phyloP scores from a whole-genome alignment of 2,113 vertebrate species.

The Ivindomyrus marchei region DNA sequence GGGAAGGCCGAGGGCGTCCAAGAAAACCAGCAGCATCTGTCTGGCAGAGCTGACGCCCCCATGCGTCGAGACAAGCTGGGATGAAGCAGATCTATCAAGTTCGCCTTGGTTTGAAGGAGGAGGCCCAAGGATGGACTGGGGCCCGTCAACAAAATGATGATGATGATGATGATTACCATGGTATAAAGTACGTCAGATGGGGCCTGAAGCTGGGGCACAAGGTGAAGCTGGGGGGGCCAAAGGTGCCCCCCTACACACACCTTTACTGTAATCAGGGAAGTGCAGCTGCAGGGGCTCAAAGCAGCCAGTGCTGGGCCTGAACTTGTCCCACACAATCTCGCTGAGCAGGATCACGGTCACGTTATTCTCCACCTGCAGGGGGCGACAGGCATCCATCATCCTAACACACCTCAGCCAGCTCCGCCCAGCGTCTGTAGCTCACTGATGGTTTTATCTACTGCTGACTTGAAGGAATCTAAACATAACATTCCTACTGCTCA shows the following conservation, averaged over 20 bases:
- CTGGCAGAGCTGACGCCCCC: not conserved
- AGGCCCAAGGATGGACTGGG: not conserved
- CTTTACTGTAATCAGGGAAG: slow-evolving; percentile 96
- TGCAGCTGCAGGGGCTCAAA: slow-evolving; percentile 84
- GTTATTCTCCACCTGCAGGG: slow-evolving; percentile 74
- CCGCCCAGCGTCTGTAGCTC: not conserved
- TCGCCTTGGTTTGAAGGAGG: not conserved
- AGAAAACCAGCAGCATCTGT: not conserved
- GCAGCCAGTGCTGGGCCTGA: slow-evolving; percentile 80
- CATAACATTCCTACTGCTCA: not conserved
- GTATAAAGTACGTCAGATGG: not conserved
- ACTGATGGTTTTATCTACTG: not conserved
- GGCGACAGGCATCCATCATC: not conserved
- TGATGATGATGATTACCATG: not conserved
- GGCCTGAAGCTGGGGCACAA: not conserved
- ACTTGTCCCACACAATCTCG: slow-evolving; percentile 92
- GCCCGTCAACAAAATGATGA: not conserved
- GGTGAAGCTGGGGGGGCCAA: not conserved
- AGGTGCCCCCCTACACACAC: slow-evolving; percentile 51
- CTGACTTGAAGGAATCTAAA: not conserved
- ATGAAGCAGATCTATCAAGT: not conserved
- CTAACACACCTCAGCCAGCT: not conserved
- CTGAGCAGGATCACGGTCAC: slow-evolving; percentile 84
- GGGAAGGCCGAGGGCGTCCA: not conserved
- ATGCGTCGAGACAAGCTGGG: not conserved